Evolutionary conservation across 2,888 invertebrate species (phyloP).

Genomic region (Belgica antarctica): DNA sequence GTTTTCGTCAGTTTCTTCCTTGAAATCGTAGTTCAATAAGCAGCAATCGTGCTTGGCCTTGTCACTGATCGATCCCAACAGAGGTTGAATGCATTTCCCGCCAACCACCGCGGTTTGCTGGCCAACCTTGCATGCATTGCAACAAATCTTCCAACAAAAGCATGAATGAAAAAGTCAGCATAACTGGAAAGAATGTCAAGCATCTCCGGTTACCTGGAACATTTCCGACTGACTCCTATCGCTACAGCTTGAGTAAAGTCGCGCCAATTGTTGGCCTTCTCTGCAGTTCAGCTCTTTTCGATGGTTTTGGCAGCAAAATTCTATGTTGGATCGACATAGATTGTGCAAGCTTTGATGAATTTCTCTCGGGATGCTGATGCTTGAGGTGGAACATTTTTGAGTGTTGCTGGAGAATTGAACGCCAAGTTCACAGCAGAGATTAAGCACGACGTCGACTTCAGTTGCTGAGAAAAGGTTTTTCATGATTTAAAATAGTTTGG

Average conservation of each 20-base stretch:
- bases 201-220: neutral
- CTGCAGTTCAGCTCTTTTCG: neutral
- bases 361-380: no score
- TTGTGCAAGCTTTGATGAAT: neutral
- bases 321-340: neutral
- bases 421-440: no score
- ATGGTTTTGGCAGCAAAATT: neutral
- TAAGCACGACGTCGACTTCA: no score
- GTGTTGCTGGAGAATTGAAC: no score
- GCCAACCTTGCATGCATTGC: neutral
- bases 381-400: neutral
- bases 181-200: neutral
- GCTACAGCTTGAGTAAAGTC: neutral
- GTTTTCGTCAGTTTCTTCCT: neutral
- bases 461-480: no score
- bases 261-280: neutral
- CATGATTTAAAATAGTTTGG: no score
- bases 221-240: neutral
- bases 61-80: neutral
- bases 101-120: neutral
- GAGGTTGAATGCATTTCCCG: neutral
- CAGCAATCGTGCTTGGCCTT: neutral
- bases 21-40: neutral
- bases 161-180: neutral
- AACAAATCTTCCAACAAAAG: neutral